phyloP scores from a whole-genome alignment of 2,888 invertebrate genomes.

The Caenorhabditis japonica region DNA sequence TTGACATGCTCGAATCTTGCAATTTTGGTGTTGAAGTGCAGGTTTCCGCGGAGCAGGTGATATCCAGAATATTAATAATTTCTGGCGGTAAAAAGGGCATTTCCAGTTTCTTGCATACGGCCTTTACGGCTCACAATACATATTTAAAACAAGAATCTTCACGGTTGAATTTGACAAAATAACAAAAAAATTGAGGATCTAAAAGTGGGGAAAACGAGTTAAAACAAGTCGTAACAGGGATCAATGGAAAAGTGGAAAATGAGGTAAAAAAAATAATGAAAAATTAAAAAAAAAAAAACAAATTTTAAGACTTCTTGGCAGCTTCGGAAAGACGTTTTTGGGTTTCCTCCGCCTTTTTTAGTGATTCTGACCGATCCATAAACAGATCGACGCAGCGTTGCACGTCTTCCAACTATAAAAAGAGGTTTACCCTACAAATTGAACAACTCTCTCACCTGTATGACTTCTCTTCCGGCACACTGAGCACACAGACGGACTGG shows the following conservation, averaged over 20 bases:
- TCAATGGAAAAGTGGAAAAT: neutral
- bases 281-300: neutral
- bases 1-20: no score
- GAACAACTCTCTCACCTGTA: conserved; percentile 79
- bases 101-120: no score
- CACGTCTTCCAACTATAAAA: conserved; percentile 86
- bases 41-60: no score
- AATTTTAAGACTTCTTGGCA: neutral
- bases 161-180: neutral
- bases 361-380: conserved; percentile 82
- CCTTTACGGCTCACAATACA: no score
- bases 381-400: conserved; percentile 87
- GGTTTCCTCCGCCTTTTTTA: conserved; percentile 30
- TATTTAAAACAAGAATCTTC: no score
- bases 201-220: neutral
- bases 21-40: no score
- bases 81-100: no score
- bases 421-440: neutral
- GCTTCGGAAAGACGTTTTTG: neutral
- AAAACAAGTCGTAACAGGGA: neutral
- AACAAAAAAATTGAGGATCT: neutral
- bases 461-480: conserved; percentile 64
- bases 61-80: no score
- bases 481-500: conserved; percentile 88
- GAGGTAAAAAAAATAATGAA: neutral